Base-by-base conservation (phyloP, 2,888 invertebrate genomes). In the Abscondita cerata region DNA sequence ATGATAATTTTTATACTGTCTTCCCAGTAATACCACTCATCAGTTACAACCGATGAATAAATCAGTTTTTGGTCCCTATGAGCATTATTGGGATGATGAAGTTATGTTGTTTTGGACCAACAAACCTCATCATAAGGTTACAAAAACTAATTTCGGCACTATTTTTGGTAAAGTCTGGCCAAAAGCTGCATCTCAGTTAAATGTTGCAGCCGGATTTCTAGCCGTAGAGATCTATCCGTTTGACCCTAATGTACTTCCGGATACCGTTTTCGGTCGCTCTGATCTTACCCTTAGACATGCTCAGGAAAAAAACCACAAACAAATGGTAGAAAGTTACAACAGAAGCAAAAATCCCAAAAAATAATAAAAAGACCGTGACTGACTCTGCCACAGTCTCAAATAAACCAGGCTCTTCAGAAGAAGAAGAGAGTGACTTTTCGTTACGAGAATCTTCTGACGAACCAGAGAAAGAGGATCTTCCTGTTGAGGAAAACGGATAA, bases 1-100 rank as follows among this genome's bases (percentile, higher is more conserved):
- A 25, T 6, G 4, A 25, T 4, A 25, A 4, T 6, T 64, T 47
- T 64, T 77, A 51, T 75, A 70, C 54, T 78, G 78, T 64, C 62
- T 80, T 19, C 76, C 75, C 13, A 73, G 73, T 47, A 79, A 79
- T 52, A 78, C 75, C 0, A 76, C 77, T 0, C 76, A 77, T 64
- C 75, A 77, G 52, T 64, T 78, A 1, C 77, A 78, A 61, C 76
- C 75, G 1, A 65, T 78, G 65, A 75, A 76, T 66, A 77, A 76
- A 62, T 51, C 72, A 2, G 73, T 75, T 13, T 76, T 75, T 64
- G 57, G 70, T 46, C 65, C 72, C 5, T 76, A 73, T 68, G 76
- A 77, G 64, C 58, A 70, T 53, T 69, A 73, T 64, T 78, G 78
- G 76, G 76, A 78, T 62, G 67, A 73, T 12, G 13, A 44, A 15